Percentiles rank a stretch among this genome's conserved stretches.
Conservation (phyloP, 2,797 vertebrate genomes). For the Leucoraja ocellata region DNA sequence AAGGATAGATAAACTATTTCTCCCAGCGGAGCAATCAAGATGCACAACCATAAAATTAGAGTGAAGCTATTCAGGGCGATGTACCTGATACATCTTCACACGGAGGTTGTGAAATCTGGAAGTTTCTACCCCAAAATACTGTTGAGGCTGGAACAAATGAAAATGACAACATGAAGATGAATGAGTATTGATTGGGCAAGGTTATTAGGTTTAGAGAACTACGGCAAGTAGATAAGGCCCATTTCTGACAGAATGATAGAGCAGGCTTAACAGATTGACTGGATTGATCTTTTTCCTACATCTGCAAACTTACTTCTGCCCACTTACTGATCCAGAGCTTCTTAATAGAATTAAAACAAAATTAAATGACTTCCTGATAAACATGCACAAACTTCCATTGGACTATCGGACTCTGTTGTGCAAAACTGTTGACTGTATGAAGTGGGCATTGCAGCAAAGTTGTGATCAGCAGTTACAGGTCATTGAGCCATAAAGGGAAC, state of each 20-base stretch:
- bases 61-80: too few relatives aligned
- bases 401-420: background rate
- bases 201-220: background rate
- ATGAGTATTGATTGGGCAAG: background rate
- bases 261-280: background rate
- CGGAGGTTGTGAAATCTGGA: too few relatives aligned
- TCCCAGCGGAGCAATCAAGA: too few relatives aligned
- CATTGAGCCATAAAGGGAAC: background rate
- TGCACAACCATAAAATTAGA: too few relatives aligned
- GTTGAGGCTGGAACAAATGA: too few relatives aligned
- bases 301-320: background rate
- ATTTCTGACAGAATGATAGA: background rate
- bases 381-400: background rate
- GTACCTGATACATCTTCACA: too few relatives aligned
- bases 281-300: background rate
- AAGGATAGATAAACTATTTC: too few relatives aligned
- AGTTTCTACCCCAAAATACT: too few relatives aligned
- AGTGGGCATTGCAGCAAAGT: background rate
- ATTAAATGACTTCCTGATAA: background rate
- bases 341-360: background rate
- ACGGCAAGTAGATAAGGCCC: background rate
- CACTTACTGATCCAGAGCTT: background rate
- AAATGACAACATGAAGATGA: too few relatives aligned
- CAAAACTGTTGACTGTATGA: background rate
- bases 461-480: background rate